Evolutionary conservation across 2,797 vertebrate genomes (phyloP).

Genomic region (Nannoperca australis): DNA sequence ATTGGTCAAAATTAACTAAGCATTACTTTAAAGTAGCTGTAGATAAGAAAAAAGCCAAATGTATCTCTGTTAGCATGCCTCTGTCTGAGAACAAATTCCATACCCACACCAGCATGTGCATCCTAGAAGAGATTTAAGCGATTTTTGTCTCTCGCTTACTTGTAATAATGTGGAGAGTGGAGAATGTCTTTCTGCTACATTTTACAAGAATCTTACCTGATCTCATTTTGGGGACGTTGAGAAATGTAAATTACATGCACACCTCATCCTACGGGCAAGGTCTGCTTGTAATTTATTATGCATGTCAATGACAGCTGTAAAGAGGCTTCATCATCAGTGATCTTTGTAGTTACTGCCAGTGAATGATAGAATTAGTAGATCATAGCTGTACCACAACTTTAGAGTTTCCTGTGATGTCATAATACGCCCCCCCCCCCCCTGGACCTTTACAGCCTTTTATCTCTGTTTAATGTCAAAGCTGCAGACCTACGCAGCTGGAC

Average conservation of each 20-base stretch:
- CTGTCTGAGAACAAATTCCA: not conserved
- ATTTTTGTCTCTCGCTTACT: not conserved
- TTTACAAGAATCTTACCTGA: not conserved
- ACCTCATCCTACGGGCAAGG: not conserved
- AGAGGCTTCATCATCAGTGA: constrained; percentile 2
- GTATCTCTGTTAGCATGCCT: constrained; percentile 3
- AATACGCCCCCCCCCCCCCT: not conserved
- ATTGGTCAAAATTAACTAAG: not conserved
- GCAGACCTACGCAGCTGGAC: constrained; percentile 10
- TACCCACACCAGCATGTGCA: not conserved
- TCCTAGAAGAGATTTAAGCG: not conserved
- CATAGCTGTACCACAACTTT: constrained; percentile 19
- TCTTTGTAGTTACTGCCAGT: not conserved
- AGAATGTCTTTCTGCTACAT: not conserved
- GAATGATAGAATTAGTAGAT: not conserved
- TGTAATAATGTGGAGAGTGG: not conserved
- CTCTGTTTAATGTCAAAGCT: constrained; percentile 33
- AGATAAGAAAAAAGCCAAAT: not conserved
- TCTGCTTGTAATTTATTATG: constrained; percentile 3
- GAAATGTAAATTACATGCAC: constrained; percentile 10
- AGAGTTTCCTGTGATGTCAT: constrained; percentile 1
- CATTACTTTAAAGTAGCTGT: not conserved
- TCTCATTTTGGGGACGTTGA: constrained; percentile 3
- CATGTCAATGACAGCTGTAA: not conserved
- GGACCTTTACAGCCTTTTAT: constrained; percentile 41